Evolutionary conservation across 2,888 invertebrate species (phyloP).

Genomic region (Eurytoma californica): DNA sequence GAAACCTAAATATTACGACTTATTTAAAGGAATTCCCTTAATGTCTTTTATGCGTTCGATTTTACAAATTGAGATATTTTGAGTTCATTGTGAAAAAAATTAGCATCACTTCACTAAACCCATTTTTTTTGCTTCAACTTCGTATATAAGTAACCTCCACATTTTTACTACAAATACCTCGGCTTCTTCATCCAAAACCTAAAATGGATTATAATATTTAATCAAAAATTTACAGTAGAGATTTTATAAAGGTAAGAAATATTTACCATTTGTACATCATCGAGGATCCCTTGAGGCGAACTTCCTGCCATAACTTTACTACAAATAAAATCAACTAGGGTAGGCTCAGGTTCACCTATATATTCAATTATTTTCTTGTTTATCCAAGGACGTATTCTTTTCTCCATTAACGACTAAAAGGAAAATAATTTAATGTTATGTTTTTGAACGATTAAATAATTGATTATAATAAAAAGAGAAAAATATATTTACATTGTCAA

Average conservation of each 20-base stretch:
- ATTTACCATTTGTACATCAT: conserved; percentile 98
- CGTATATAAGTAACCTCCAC: conserved; percentile 99
- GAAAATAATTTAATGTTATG: conserved; percentile 4
- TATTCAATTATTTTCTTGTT: conserved; percentile 99
- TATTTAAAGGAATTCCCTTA: conserved; percentile 44
- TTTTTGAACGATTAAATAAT: background rate
- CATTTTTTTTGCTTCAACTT: conserved; percentile 98
- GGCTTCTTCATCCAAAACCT: conserved; percentile 99
- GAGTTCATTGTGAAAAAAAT: conserved; percentile 43
- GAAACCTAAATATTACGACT: conserved; percentile 51
- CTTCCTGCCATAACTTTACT: conserved; percentile 96
- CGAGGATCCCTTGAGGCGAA: conserved; percentile 94
- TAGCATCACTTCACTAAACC: conserved; percentile 85
- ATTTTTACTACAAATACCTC: conserved; percentile 99
- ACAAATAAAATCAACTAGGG: conserved; percentile 99
- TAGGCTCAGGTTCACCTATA: conserved; percentile 99
- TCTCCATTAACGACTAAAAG: conserved; percentile 90
- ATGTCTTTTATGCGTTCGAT: conserved; percentile 30
- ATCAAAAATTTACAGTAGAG: background rate
- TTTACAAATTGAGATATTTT: conserved; percentile 41
- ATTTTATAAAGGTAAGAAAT: background rate
- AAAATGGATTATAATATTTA: conserved; percentile 47
- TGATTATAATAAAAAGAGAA: background rate
- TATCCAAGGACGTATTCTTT: conserved; percentile 98
- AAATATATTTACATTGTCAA: conserved; percentile 79